Percentiles rank a stretch among this genome's conserved stretches.
Evolutionary conservation across 2,797 vertebrate species (phyloP).

Genomic region (Phyllotis vaccarum): DNA sequence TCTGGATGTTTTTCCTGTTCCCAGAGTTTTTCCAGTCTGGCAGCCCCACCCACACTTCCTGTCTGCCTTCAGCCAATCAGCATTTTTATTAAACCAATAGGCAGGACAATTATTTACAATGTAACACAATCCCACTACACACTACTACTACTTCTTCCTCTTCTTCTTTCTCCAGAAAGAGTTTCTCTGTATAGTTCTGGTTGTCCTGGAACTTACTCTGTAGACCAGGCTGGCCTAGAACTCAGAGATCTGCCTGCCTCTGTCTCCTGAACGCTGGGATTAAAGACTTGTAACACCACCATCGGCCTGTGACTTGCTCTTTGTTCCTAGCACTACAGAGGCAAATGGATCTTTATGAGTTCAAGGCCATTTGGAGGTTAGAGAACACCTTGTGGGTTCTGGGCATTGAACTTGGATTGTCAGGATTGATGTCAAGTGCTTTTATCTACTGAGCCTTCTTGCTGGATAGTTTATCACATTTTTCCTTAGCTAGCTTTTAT

Average conservation of each 20-base stretch:
- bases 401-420: not conserved
- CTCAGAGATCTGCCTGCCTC: not conserved
- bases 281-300: not conserved
- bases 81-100: too few relatives aligned
- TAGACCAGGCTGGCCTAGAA: not conserved
- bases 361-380: not conserved
- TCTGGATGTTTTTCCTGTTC: too few relatives aligned
- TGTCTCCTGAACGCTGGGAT: not conserved
- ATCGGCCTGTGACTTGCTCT: too few relatives aligned
- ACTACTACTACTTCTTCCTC: too few relatives aligned
- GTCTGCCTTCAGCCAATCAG: too few relatives aligned
- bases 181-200: too few relatives aligned
- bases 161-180: too few relatives aligned
- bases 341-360: not conserved
- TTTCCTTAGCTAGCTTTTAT: not conserved
- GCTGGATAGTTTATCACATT: not conserved
- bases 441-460: not conserved
- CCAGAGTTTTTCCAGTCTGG: too few relatives aligned
- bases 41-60: too few relatives aligned
- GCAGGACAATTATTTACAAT: too few relatives aligned
- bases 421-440: not conserved
- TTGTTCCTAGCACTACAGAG: not conserved
- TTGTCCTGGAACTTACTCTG: too few relatives aligned
- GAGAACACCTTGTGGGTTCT: not conserved
- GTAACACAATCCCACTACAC: too few relatives aligned